Percentiles rank a stretch among this genome's conserved stretches.
Evolutionary conservation across 2,888 invertebrate species (phyloP).

Genomic region (Hylaea fasciaria): DNA sequence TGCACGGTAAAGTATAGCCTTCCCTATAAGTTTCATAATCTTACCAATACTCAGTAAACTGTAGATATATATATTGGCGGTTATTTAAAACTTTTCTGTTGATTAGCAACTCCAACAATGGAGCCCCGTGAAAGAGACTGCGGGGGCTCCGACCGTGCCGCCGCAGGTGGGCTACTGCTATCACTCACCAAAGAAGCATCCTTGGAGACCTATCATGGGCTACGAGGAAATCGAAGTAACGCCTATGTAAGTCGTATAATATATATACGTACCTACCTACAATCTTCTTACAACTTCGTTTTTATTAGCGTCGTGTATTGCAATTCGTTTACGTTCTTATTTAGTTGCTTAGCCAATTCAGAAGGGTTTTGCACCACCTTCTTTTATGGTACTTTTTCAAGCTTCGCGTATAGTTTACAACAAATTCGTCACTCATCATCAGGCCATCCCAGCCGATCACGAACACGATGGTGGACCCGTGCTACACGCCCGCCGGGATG

Average conservation of each 20-base stretch:
- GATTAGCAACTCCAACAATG: constrained; percentile 92
- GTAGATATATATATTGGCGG: too few relatives aligned
- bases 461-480: constrained; percentile 90
- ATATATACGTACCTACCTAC: too few relatives aligned
- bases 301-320: too few relatives aligned
- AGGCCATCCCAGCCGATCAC: constrained; percentile 90
- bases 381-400: too few relatives aligned
- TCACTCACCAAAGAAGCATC: constrained; percentile 90
- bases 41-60: too few relatives aligned
- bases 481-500: constrained; percentile 88
- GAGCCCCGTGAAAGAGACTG: constrained; percentile 88
- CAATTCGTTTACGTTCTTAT: too few relatives aligned
- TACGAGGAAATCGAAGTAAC: constrained; percentile 91
- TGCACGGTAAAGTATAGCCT: constrained; percentile 66
- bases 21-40: too few relatives aligned
- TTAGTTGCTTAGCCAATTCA: too few relatives aligned
- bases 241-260: constrained; percentile 84
- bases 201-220: constrained; percentile 91
- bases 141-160: constrained; percentile 86
- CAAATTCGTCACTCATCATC: too few relatives aligned
- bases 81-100: constrained; percentile 25
- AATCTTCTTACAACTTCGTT: too few relatives aligned
- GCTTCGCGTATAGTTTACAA: too few relatives aligned
- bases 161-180: constrained; percentile 88
- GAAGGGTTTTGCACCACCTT: too few relatives aligned